Base-by-base conservation (phyloP, 2,888 invertebrate genomes). In the Tortrix viridana region DNA sequence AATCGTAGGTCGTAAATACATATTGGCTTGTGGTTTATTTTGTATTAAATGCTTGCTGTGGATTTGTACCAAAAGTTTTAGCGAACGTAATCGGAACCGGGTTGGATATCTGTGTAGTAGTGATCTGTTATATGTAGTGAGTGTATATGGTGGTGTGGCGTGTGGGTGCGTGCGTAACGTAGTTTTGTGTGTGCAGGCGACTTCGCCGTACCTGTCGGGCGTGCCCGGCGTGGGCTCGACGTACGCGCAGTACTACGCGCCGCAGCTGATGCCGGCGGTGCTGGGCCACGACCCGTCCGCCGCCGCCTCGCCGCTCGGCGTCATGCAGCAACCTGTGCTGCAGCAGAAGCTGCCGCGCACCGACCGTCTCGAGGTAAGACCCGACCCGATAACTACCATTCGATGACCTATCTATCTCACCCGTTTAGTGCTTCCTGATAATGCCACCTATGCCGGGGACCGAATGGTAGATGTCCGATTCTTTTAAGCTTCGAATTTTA, bases 311-410 rank as follows among this genome's bases (percentile, higher is more conserved):
- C 97, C 96, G 73, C 93, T 97, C 77, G 96, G 97, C 95, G 89
- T 97, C 94, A 89, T 97, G 97, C 94, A 96, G 95, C 88, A 97
- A 94, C 89, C 96, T 93, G 93, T 97, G 96, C 88, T 96, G 96
- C 92, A 97, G 93, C 98, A 98, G 94, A 98, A 98, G 94, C 94
- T 98, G 94, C 97, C 97, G 79, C 96, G 98, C 92, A 96, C 97
- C 87, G 98, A 98, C 93, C 95, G 98, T 93, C 95, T 98, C 93
- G 98, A 98, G 98, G 98, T 98, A 95, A 95, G 95, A 64, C 64
- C 50, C 67, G 46, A 58, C 65, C 81, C 76, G n/a, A 81, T 79
- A 79, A 61, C 76, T 80, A 81, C 78, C 77, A 75, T 74, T 79
- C 77, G 74, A 77, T 79, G 63, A 63, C 63, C 63, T 54, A 67